Evolutionary conservation across 2,888 invertebrate species (phyloP).

Genomic region (Gymnocheta viridis): DNA sequence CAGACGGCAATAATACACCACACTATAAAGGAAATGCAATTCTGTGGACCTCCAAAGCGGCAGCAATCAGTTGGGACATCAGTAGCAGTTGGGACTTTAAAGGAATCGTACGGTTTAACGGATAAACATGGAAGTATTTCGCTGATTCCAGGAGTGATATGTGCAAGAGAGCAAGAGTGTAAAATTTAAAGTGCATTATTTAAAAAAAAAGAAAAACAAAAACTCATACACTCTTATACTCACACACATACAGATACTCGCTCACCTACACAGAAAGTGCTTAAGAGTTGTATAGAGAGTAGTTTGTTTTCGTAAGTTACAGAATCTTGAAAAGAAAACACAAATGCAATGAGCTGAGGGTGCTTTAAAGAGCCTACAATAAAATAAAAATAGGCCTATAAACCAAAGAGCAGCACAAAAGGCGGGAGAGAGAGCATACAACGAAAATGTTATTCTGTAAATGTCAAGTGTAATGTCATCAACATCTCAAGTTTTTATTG

Average conservation of each 20-base stretch:
- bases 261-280: constrained; percentile 10
- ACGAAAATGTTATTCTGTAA: constrained; percentile 72
- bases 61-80: constrained; percentile 62
- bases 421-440: constrained; percentile 57
- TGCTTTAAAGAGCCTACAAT: constrained; percentile 26
- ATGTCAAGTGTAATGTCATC: constrained; percentile 81
- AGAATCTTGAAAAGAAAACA: not conserved
- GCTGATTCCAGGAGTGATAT: constrained; percentile 51
- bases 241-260: not conserved
- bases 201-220: constrained; percentile 10
- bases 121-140: constrained; percentile 69
- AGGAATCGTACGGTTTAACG: constrained; percentile 78
- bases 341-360: constrained; percentile 37
- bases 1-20: constrained; percentile 70
- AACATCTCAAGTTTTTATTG: constrained; percentile 75
- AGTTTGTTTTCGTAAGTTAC: not conserved
- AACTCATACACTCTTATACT: not conserved
- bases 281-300: constrained; percentile 35
- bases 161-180: constrained; percentile 53
- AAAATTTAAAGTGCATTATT: constrained; percentile 56
- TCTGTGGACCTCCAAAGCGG: constrained; percentile 31
- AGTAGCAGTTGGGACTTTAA: constrained; percentile 81
- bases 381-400: constrained; percentile 51
- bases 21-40: constrained; percentile 65
- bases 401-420: constrained; percentile 51